Percentiles rank a stretch among this genome's conserved stretches.
Conservation (phyloP, 2,113 vertebrate species). For the Caretta caretta region DNA sequence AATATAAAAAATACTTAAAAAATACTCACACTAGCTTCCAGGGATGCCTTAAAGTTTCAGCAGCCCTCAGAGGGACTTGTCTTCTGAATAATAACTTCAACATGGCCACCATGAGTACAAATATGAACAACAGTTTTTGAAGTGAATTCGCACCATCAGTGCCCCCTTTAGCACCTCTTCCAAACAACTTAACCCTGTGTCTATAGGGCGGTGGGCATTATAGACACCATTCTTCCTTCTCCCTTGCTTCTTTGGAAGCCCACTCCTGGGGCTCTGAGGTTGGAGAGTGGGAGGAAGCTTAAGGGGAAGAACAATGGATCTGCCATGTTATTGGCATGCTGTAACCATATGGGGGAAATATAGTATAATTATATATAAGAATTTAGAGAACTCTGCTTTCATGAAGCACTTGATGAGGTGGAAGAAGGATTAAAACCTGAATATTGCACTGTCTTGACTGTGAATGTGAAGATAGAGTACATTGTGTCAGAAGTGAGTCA, state of each 20-base stretch:
- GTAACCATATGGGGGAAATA: not conserved
- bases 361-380: not conserved
- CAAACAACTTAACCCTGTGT: not conserved
- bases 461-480: too few relatives aligned
- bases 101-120: not conserved
- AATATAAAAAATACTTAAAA: too few relatives aligned
- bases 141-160: not conserved
- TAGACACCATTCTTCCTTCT: not conserved
- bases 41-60: not conserved
- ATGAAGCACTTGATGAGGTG: not conserved
- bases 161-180: not conserved
- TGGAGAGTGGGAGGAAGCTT: not conserved
- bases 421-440: not conserved
- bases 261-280: not conserved
- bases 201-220: not conserved
- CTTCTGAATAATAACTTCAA: not conserved
- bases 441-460: not conserved
- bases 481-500: not conserved
- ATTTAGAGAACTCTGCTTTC: not conserved
- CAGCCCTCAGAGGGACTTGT: not conserved
- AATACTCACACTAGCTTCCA: not conserved
- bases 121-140: slow-evolving; percentile 12
- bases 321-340: too few relatives aligned
- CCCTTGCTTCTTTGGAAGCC: not conserved
- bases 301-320: not conserved